Conservation (phyloP, 2,797 vertebrate genomes). For the Smutsia temminckii region DNA sequence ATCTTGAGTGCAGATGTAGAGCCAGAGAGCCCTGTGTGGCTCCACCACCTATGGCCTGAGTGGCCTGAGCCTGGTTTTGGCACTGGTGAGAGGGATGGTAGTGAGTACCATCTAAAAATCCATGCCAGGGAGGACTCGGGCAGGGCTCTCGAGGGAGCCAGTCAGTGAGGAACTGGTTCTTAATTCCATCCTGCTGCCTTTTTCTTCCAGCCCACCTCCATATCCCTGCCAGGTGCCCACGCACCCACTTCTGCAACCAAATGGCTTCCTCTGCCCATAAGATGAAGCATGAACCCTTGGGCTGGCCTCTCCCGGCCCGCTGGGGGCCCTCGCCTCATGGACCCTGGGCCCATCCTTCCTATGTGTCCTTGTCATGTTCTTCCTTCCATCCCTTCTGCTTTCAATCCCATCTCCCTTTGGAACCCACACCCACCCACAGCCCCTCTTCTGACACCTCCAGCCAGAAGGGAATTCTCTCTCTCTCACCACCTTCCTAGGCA, state of each 20-base stretch:
- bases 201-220: background rate
- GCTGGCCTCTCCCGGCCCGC: background rate
- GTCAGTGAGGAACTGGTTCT: background rate
- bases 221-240: background rate
- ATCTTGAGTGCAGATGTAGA: background rate
- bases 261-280: background rate
- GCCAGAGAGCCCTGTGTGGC: background rate
- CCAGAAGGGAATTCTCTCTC: background rate
- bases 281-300: background rate
- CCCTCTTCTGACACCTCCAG: background rate
- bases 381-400: background rate
- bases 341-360: background rate
- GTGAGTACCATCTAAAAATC: background rate
- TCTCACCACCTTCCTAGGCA: background rate
- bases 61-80: background rate
- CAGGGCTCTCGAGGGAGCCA: background rate
- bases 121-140: background rate
- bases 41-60: too few species aligned
- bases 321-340: background rate
- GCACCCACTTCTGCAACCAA: background rate
- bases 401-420: background rate
- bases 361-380: background rate
- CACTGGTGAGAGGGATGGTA: background rate
- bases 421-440: background rate
- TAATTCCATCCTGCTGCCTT: rapidly evolving